These are phyloP conservation scores for Protosalanx chinensis DNA, from an alignment of 2,797 vertebrate genomes.

Conservation along the genomic window DNA sequence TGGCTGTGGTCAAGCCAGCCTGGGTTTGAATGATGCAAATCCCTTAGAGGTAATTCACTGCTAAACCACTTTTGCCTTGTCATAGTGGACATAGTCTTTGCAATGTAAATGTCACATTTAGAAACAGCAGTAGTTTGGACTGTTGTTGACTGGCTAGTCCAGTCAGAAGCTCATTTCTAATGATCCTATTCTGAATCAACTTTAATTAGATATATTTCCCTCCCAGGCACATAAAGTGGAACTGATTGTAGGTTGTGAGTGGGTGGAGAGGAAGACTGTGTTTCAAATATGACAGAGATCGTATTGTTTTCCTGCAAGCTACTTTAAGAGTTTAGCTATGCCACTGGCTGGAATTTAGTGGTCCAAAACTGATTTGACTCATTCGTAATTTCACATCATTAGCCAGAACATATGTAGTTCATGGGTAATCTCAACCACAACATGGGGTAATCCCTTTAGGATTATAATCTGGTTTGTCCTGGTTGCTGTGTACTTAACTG, in stretches of 20 bases:
- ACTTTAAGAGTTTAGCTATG: slow-evolving; percentile 41
- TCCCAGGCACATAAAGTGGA: neutral
- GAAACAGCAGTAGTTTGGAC: too few species aligned
- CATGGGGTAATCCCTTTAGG: slow-evolving; percentile 55
- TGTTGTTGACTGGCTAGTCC: too few species aligned
- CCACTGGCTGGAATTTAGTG: slow-evolving; percentile 26
- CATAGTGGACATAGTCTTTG: too few species aligned
- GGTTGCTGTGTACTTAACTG: slow-evolving; percentile 58
- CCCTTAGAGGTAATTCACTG: too few species aligned
- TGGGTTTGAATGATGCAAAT: slow-evolving; percentile 10
- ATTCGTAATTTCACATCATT: slow-evolving; percentile 63
- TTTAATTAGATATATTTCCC: slow-evolving; percentile 8
- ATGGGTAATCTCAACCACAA: slow-evolving; percentile 65
- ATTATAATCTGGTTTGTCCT: slow-evolving; percentile 61
- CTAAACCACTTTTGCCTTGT: too few species aligned
- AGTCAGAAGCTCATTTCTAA: slow-evolving; percentile 15
- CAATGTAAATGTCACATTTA: too few species aligned
- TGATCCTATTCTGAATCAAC: slow-evolving; percentile 12
- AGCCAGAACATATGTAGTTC: slow-evolving; percentile 64
- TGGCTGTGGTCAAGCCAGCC: neutral
- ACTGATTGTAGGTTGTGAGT: neutral
- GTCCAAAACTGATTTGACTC: slow-evolving; percentile 40
- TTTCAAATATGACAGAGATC: slow-evolving; percentile 20
- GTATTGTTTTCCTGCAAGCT: slow-evolving; percentile 39
- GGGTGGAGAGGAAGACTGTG: neutral